phyloP scores from a whole-genome alignment of 2,113 vertebrate species.

The Coracopsis vasa region DNA sequence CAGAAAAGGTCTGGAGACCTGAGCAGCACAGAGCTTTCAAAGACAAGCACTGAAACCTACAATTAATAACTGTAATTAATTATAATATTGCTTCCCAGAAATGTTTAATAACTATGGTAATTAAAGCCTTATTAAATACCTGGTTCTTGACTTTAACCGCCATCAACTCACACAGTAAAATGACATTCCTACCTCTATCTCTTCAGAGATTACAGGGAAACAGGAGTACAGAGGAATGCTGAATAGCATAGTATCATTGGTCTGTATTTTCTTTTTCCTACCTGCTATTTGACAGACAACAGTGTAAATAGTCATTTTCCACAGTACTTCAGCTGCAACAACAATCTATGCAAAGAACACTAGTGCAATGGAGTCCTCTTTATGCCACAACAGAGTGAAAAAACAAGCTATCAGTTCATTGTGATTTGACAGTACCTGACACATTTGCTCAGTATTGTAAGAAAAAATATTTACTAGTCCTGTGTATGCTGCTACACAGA shows the following conservation, averaged over 20 bases:
- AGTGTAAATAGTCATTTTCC: not conserved
- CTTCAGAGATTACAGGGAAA: not conserved
- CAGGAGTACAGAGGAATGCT: not conserved
- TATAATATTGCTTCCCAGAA: not conserved
- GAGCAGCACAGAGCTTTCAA: not conserved
- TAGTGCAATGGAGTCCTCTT: not conserved
- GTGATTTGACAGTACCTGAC: fast-evolving
- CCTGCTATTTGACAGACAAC: not conserved
- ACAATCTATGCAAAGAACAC: not conserved
- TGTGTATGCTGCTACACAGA: not conserved
- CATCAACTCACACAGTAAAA: not conserved
- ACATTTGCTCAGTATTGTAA: not conserved
- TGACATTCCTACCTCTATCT: not conserved
- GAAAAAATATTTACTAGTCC: not conserved
- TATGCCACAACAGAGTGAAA: not conserved
- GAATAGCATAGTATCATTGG: not conserved
- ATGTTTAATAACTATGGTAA: not conserved
- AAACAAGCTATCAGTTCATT: not conserved
- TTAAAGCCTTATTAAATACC: not conserved
- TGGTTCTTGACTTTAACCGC: not conserved
- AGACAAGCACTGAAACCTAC: not conserved
- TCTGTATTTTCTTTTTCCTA: not conserved
- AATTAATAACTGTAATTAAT: slow-evolving; percentile 6
- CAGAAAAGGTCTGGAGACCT: not conserved
- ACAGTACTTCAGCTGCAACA: not conserved